A percentile compares a stretch with the other conserved stretches of the same genome.
These are phyloP conservation scores for Eclectus roratus DNA, from an alignment of 2,113 vertebrate genomes.

Conservation along the genomic window DNA sequence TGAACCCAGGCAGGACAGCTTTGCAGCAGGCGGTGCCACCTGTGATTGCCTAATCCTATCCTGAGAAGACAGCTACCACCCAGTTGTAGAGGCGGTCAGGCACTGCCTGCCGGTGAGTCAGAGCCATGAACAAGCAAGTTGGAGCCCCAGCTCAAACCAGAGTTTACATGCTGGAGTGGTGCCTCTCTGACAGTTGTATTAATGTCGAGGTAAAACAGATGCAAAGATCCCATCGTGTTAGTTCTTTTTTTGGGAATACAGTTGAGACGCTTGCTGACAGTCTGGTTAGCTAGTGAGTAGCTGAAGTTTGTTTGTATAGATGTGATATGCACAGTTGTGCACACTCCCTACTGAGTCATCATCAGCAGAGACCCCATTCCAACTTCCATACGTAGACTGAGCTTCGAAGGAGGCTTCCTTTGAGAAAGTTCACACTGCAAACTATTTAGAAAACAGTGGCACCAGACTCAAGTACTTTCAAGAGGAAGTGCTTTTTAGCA, in stretches of 20 bases:
- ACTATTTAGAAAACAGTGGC: not conserved
- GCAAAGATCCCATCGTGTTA: not conserved
- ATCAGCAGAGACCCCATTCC: not conserved
- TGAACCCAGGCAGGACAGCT: not conserved
- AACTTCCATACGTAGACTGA: not conserved
- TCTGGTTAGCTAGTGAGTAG: not conserved
- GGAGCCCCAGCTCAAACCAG: not conserved
- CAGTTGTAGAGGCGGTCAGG: not conserved
- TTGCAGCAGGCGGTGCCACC: slow-evolving; percentile 35
- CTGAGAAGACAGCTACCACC: not conserved
- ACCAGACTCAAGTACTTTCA: not conserved
- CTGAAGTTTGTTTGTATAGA: not conserved
- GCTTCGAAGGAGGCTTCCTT: not conserved
- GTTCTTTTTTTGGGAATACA: not conserved
- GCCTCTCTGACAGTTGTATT: not conserved
- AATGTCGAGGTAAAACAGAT: not conserved
- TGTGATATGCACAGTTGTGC: not conserved
- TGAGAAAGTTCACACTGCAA: not conserved
- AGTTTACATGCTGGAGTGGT: too few relatives aligned
- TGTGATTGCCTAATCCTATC: slow-evolving; percentile 8
- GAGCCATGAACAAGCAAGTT: not conserved
- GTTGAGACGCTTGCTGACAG: not conserved
- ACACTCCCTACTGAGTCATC: not conserved
- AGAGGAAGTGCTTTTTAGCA: not conserved
- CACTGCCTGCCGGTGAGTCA: not conserved